A percentile compares a stretch with the other conserved stretches of the same genome.
Evolutionary conservation across 2,797 vertebrate genomes (phyloP).

Genomic region (Acomys russatus): DNA sequence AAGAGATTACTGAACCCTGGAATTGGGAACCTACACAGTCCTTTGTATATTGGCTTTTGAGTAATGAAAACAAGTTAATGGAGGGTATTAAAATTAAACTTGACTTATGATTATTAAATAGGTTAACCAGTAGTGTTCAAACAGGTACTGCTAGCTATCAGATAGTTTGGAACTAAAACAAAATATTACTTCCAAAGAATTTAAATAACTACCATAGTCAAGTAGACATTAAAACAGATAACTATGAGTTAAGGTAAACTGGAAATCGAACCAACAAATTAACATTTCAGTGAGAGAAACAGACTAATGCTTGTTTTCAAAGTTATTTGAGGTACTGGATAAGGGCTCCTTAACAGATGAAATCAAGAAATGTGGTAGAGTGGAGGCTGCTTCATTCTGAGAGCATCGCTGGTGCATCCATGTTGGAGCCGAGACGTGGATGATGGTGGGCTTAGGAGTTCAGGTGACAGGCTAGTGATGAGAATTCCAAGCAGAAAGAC

Average conservation of each 20-base stretch:
- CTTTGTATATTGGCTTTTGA: not conserved
- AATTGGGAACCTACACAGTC: not conserved
- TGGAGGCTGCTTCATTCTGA: not conserved
- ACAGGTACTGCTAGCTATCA: not conserved
- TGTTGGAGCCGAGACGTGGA: not conserved
- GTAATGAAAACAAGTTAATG: slow-evolving; percentile 11
- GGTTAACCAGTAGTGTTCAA: not conserved
- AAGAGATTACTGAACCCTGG: not conserved
- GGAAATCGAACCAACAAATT: not conserved
- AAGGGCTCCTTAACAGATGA: not conserved
- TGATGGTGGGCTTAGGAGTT: not conserved
- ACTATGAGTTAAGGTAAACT: not conserved
- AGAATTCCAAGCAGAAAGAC: not conserved
- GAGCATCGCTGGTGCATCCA: not conserved
- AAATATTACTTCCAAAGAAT: not conserved
- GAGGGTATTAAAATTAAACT: slow-evolving; percentile 16
- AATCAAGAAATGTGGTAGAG: not conserved
- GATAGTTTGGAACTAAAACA: not conserved
- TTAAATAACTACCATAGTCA: not conserved
- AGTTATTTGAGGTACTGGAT: not conserved
- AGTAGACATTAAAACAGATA: not conserved
- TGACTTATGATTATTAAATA: slow-evolving; percentile 29
- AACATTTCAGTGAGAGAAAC: not conserved
- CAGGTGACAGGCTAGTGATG: not conserved
- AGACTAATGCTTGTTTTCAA: not conserved